Conservation (phyloP, 2,797 vertebrate species). For the Gymnothorax reevesii region DNA sequence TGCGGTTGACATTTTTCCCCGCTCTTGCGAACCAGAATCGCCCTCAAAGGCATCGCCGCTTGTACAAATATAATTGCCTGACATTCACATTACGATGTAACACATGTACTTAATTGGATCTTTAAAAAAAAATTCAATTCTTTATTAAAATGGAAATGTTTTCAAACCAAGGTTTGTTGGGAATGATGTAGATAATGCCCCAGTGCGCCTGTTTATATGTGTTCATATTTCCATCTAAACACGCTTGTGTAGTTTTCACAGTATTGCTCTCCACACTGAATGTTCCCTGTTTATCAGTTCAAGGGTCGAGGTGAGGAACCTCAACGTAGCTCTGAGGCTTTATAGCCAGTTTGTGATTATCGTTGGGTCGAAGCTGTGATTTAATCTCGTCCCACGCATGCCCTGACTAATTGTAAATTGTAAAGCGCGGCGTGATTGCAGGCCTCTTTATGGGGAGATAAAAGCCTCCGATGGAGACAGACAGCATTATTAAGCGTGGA, state of each 20-base stretch:
- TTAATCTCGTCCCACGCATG: slow-evolving; percentile 1
- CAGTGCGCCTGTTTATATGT: not conserved
- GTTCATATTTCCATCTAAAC: not conserved
- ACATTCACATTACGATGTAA: not conserved
- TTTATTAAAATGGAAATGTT: not conserved
- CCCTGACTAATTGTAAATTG: slow-evolving; percentile 25
- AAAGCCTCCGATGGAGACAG: slow-evolving; percentile 21
- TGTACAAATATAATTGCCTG: slow-evolving; percentile 2
- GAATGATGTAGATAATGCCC: not conserved
- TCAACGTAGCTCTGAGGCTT: not conserved
- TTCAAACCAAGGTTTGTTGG: not conserved
- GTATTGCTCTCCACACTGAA: not conserved
- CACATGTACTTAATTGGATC: not conserved
- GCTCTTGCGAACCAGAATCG: not conserved
- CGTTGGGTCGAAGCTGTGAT: not conserved
- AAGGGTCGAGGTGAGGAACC: not conserved
- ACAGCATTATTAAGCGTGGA: slow-evolving; percentile 5
- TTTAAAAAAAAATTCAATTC: not conserved
- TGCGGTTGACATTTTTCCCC: not conserved
- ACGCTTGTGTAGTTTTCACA: not conserved
- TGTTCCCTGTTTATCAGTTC: not conserved
- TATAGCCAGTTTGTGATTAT: slow-evolving; percentile 8
- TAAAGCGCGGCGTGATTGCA: slow-evolving; percentile 14
- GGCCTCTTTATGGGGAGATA: slow-evolving; percentile 19
- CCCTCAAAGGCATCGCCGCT: not conserved